Base-by-base conservation (phyloP, 1,140 invertebrate species). In the Samia ricini region DNA sequence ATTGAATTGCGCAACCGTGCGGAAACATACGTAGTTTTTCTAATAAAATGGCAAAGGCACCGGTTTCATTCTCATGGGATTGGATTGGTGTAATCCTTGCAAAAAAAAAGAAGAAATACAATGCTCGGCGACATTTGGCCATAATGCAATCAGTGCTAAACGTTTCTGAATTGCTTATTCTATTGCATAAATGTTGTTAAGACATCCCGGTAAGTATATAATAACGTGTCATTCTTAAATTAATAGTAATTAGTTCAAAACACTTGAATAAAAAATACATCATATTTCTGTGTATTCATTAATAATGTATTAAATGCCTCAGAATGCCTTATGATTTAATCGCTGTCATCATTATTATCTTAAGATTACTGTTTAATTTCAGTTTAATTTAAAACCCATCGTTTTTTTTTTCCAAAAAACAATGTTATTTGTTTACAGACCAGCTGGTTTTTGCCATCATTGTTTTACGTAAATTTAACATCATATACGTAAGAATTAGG, bases 51-150 rank as follows among this genome's bases (percentile, higher is more conserved):
- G 23, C 56, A 66, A 60, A 61, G 61, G 61, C 22, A 57, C 61
- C 52, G 56, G 49, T 62, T 57, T 36, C 48, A 48, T 36, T 57
- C 56, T 36, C 18, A 26, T 58, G 55, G 62, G 69, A 81, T 82
- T 76, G 74, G 77, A 82, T 82, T 82, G 61, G 61, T 62, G 61
- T 79, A 82, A 79, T 75, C 66, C 68, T 29, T 18, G 60, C 66
- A 79, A 80, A 82, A 81, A 78, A 76, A 51, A 48, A 48, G 10
- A 48, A n/a, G n/a, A n/a, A 5, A 15, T 12, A 15, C 33, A 42
- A 23, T 52, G 51, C 24, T 61, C 58, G 51, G 54, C 15, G 33
- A 42, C 33, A 42, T 42, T 42, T 42, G 10, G 33, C 12, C 15
- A 15, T 42, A 42, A 42, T 42, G 61, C 65, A 71, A 75, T 74